Evolutionary conservation across 2,113 vertebrate genomes (phyloP), one percentile per base, ranked within the genome.

Genomic region (Regulus satrapa): DNA sequence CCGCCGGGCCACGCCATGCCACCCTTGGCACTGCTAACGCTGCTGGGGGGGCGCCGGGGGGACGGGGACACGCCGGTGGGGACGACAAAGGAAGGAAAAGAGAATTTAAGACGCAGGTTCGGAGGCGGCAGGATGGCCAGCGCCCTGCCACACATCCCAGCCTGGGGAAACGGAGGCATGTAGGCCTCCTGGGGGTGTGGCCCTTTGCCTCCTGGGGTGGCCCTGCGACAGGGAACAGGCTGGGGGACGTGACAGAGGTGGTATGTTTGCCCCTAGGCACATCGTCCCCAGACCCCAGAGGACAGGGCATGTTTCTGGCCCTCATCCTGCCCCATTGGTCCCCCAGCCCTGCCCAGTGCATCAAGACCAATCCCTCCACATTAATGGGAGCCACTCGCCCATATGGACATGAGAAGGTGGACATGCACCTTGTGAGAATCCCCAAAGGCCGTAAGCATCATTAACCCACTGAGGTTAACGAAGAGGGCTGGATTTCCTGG

Each of bases 1-100:
- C 97, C 98, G 83, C 98, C 97, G 43, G 99, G 98, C 97, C 98
- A 98, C 8, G 98, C 98, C 97, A 98, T 84, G 88, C 98, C 98
- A 97, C 98, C 98, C 98, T 99, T 98, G 98, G 98, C 98, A 95
- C 99, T 98, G 98, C 98, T 99, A 97, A 98, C 98, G 73, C 98
- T 98, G 98, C 99, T 99, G 97, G 94, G 97, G 98, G 95, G 93
- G 78, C 75, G 85, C 68, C 88, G n/a, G 62, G 71, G 38, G 67
- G 23, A 56, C 14, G 14, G 76, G 79, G 92, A 69, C 85, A 32
- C 19, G 31, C 71, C 74, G 9, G 54, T 41, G 26, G 52, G 69
- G 76, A 79, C 93, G 95, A 94, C 68, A 94, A 51, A 97, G 94
- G 96, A 95, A 97, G 97, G 97, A 97, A 96, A 97, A 98, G 85